Conservation (phyloP, 1,140 invertebrate species). For the Scaptomyza pallida region DNA sequence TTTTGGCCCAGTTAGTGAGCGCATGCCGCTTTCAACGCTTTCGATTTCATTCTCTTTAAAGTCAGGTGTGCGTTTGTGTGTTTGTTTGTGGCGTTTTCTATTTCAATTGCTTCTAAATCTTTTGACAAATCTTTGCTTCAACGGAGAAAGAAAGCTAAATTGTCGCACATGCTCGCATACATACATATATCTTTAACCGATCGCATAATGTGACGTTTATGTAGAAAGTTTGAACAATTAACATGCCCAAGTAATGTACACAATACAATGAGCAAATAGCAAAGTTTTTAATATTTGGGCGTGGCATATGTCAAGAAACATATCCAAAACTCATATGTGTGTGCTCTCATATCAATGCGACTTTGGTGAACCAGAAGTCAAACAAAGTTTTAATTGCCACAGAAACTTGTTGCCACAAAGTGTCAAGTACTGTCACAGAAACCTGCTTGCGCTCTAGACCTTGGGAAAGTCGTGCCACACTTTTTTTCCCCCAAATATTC, state of each 20-base stretch:
- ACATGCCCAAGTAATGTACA: slow-evolving; percentile 57
- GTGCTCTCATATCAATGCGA: slow-evolving; percentile 21
- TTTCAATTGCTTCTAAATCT: slow-evolving; percentile 82
- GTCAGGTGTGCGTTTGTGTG: slow-evolving; percentile 15
- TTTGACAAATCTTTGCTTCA: slow-evolving; percentile 47
- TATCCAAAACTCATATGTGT: slow-evolving; percentile 23
- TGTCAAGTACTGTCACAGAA: slow-evolving; percentile 34
- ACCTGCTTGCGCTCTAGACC: background rate
- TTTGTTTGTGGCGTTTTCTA: slow-evolving; percentile 67
- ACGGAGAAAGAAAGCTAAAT: slow-evolving; percentile 73
- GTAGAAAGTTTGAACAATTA: slow-evolving; percentile 80
- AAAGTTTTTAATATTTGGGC: slow-evolving; percentile 60
- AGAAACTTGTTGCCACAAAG: slow-evolving; percentile 38
- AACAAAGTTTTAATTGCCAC: slow-evolving; percentile 66
- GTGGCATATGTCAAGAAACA: slow-evolving; percentile 47
- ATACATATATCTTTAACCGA: slow-evolving; percentile 63
- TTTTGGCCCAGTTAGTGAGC: slow-evolving; percentile 68
- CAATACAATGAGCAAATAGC: slow-evolving; percentile 32
- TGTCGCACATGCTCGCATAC: slow-evolving; percentile 55
- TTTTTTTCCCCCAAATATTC: slow-evolving; percentile 10
- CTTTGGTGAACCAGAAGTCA: slow-evolving; percentile 31
- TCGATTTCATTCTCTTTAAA: slow-evolving; percentile 75
- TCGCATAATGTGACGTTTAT: slow-evolving; percentile 71
- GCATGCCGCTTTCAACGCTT: slow-evolving; percentile 66
- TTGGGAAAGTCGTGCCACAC: slow-evolving; percentile 64